Base-by-base conservation (phyloP, 2,797 vertebrate genomes). In the Melanotaenia nigrans region DNA sequence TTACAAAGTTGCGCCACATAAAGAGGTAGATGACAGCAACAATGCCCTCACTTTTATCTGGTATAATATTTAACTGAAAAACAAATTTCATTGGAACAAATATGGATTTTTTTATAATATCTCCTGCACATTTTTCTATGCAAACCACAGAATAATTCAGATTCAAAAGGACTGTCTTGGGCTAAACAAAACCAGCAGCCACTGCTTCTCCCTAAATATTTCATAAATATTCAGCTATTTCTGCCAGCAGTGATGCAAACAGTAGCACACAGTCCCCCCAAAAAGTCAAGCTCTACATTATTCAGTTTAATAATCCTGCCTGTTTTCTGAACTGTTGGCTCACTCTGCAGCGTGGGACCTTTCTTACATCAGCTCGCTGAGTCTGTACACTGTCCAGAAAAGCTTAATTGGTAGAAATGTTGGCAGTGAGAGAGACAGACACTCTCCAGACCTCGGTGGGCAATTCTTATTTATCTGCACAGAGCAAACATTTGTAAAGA, bases 161-260 rank as follows among this genome's bases (percentile, higher is more conserved):
- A 71, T 73, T 79, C 45, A n/a, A 22, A 74, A 74, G 54, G 42
- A 11, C 33, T 61, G 3, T 45, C 33, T 30, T 0, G 49, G 30
- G n/a, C 40, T 75, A 65, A 79, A 73, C 36, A 51, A 10, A 64
- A 67, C 56, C 73, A 58, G 42, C 42, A 53, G 65, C 45, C 5
- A 0, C 62, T 65, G 76, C 68, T 63, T 22, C 33, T 47, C 16
- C 73, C 84, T 91, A 66, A 91, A 91, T 91, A 91, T 91, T 91
- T 91, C 18, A 92, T 85, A 56, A 78, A 67, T 78, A 85, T 90
- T 83, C 82, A 78, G 82, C 84, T 89, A 82, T 89, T 90, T 83
- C 78, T 82, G 76, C 80, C 55, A 20, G 35, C 49, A 40, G 55
- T 80, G 79, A 88, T 68, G 69, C 77, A 83, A 85, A 84, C 72